Evolutionary conservation across 2,113 vertebrate genomes (phyloP), one percentile per base, ranked within the genome.

Genomic region (Marmota monax): DNA sequence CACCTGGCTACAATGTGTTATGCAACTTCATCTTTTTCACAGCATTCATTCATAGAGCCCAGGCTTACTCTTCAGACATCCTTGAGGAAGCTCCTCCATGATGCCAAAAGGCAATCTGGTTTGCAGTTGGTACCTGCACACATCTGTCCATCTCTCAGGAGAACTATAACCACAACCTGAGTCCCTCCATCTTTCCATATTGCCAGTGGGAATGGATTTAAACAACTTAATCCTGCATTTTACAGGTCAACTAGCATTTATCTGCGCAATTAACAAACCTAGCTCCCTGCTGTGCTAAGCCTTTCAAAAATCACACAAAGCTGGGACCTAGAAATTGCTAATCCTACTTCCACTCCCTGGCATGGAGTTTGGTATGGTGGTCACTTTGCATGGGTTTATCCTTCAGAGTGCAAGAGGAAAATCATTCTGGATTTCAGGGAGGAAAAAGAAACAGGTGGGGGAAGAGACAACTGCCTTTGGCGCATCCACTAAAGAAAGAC

Each of bases 241-340:
- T 86, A 91, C 42, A 93, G 83, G 86, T 96, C 96, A 84, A 34
- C 61, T 88, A 80, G 84, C 86, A 78, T 90, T 97, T 82, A 80
- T 83, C 79, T 58, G 80, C 92, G 83, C 58, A 56, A 95, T 96
- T 96, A 94, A 83, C 76, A 94, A 95, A 29, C 29, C 58, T 45
- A 61, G 14, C 63, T 95, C 51, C 94, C 85, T 65, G 93, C 76
- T 77, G 85, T 74, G 88, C 34, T 92, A 76, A 84, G 25, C 27
- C 72, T 92, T 79, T 79, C 83, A 88, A 53, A 76, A 76, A n/a
- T 39, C 77, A 65, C 32, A 80, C 27, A 84, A 72, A 89, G 14
- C 13, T 45, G 58, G 48, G 53, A 93, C 48, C 72, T 72, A 37
- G 34, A 83, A 12, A 48, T 80, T 74, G 70, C 74, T 89, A 80